Conservation (phyloP, 2,888 invertebrate species). For the Pteria penguin region DNA sequence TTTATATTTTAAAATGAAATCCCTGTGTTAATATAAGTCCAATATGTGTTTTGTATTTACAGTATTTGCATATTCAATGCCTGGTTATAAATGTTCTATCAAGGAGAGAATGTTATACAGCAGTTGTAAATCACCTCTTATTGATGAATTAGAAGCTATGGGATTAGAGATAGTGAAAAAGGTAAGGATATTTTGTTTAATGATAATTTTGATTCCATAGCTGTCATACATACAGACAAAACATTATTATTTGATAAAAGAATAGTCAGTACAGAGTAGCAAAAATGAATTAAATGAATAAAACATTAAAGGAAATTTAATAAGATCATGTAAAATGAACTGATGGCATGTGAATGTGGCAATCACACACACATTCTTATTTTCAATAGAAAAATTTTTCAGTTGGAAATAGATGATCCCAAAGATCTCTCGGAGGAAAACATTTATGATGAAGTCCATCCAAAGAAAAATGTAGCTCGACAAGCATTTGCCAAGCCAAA, state of each 20-base stretch:
- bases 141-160: conserved; percentile 89
- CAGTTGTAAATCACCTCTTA: conserved; percentile 94
- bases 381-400: too few relatives aligned
- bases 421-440: conserved; percentile 94
- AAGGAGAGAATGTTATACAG: conserved; percentile 99
- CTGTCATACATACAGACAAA: too few relatives aligned
- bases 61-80: conserved; percentile 99
- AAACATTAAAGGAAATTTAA: too few relatives aligned
- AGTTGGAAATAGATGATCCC: conserved; percentile 95
- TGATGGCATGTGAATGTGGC: too few relatives aligned
- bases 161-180: conserved; percentile 91
- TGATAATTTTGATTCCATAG: too few relatives aligned
- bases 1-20: neutral
- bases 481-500: conserved; percentile 93
- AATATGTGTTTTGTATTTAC: conserved; percentile 56
- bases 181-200: too few relatives aligned
- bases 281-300: too few relatives aligned
- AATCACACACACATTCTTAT: too few relatives aligned
- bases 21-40: too few relatives aligned
- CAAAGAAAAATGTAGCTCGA: conserved; percentile 85
- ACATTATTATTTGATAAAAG: too few relatives aligned
- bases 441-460: conserved; percentile 95
- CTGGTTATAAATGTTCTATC: conserved; percentile 96
- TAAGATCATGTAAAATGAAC: too few relatives aligned
- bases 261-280: too few relatives aligned